A percentile compares a stretch with the other conserved stretches of the same genome.
Conservation (phyloP, 2,113 vertebrate genomes). For the Embiotoca jacksoni region DNA sequence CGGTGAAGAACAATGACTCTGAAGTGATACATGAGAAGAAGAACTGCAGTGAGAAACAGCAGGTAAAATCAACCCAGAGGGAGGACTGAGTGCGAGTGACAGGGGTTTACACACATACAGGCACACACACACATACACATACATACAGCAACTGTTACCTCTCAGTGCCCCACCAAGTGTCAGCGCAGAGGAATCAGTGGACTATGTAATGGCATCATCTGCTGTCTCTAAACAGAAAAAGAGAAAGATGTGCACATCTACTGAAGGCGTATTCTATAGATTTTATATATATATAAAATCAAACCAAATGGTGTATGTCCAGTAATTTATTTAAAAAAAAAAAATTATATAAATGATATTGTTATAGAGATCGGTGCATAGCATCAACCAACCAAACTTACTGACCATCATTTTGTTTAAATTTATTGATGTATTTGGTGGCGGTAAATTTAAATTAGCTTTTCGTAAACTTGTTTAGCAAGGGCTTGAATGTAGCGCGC, state of each 20-base stretch:
- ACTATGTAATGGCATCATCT: conserved; percentile 39
- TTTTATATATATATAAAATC: no score
- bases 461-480: no score
- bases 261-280: not conserved
- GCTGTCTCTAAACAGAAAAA: conserved; percentile 13
- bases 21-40: conserved; percentile 29
- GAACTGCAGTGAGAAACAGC: conserved; percentile 14
- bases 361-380: no score
- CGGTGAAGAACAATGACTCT: conserved; percentile 29
- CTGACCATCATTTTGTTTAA: no score
- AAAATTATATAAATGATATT: no score
- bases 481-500: no score
- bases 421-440: no score
- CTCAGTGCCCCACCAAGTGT: conserved; percentile 6
- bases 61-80: conserved; percentile 24
- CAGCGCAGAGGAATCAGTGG: conserved; percentile 22
- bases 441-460: no score
- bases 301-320: no score
- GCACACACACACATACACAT: conserved; percentile 32
- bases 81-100: conserved; percentile 5
- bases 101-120: conserved; percentile 7
- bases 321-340: no score
- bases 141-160: not conserved
- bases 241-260: not conserved
- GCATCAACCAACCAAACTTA: no score